Conservation (phyloP, 92 coral and sea anemone species). For the Bergia puertoricense region DNA sequence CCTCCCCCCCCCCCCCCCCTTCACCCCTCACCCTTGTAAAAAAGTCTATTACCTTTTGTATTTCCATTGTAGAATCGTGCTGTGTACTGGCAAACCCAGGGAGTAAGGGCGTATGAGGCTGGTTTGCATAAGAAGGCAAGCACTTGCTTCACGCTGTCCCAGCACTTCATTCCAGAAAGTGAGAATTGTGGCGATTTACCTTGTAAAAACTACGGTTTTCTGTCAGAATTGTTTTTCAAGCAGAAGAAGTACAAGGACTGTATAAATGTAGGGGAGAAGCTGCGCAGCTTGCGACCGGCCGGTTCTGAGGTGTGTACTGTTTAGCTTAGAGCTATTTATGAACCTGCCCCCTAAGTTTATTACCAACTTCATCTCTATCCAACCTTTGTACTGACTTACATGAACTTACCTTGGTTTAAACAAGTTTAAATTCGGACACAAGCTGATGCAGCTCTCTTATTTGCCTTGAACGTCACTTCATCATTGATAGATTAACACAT, state of each 20-base stretch:
- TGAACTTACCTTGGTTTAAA: no score
- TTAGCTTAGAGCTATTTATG: no score
- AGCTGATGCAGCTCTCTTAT: no score
- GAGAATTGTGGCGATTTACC: not conserved
- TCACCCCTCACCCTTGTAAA: no score
- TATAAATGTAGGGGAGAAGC: slow-evolving; percentile 45
- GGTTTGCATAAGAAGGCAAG: slow-evolving; percentile 4
- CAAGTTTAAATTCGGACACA: no score
- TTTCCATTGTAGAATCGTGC: slow-evolving; percentile 39
- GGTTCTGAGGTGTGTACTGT: slow-evolving; percentile 38
- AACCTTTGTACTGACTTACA: no score
- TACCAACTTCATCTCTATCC: no score
- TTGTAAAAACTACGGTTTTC: slow-evolving; percentile 30
- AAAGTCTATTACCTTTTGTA: not conserved
- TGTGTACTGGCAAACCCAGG: slow-evolving; percentile 49
- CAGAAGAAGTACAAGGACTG: slow-evolving; percentile 38
- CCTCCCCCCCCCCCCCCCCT: no score
- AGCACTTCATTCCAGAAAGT: slow-evolving; percentile 38
- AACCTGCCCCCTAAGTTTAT: no score
- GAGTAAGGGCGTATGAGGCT: not conserved
- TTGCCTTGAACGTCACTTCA: no score
- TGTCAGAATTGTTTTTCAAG: slow-evolving; percentile 48
- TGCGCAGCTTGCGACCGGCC: not conserved
- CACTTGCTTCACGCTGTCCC: slow-evolving; percentile 40
- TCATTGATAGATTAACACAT: no score